Evolutionary conservation across 2,797 vertebrate genomes (phyloP), one percentile per base, ranked within the genome.

Genomic region (Emydoidea blandingii): DNA sequence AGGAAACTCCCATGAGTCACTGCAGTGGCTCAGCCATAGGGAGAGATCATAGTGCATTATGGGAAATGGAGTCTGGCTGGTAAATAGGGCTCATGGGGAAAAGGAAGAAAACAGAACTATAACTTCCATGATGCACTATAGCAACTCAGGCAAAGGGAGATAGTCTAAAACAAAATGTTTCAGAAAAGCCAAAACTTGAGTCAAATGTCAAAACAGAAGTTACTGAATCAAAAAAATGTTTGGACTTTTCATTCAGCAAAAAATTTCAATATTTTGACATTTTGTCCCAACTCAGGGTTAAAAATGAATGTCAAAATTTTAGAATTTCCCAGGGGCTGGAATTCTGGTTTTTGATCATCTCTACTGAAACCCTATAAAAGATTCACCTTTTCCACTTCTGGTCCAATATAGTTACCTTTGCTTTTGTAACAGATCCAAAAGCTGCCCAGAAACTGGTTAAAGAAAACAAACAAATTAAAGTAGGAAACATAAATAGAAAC

Each of bases 401-500:
- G 15, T 76, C 37, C 41, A 47, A 29, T 47, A 76, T 27, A 74
- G 23, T 76, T 47, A 76, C 27, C 41, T 29, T 76, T 76, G 6
- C 41, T 76, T 34, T 29, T 19, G 27, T 44, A 82, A 57, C 2
- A 29, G 80, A 44, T 27, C 53, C 8, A 68, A 65, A n/a, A 34
- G 62, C 15, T 19, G 34, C 16, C 15, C 62, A 65, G 34, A 68
- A 41, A 72, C n/a, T 25, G 65, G n/a, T 23, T 27, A 41, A 47
- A 57, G 15, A 44, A 59, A 87, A 87, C 83, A 5, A 0, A n/a
- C 62, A 90, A 62, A 57, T 68, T 31, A 25, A 86, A 82, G 53
- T 10, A 1, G 14, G 65, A 74, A 88, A 12, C 21, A 0, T 0
- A 41, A 29, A 23, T 2, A 56, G 11, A 3, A 2, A 76, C 57